These are phyloP conservation scores for Drosophila colorata DNA, from an alignment of 2,888 invertebrate species.

Conservation along the genomic window DNA sequence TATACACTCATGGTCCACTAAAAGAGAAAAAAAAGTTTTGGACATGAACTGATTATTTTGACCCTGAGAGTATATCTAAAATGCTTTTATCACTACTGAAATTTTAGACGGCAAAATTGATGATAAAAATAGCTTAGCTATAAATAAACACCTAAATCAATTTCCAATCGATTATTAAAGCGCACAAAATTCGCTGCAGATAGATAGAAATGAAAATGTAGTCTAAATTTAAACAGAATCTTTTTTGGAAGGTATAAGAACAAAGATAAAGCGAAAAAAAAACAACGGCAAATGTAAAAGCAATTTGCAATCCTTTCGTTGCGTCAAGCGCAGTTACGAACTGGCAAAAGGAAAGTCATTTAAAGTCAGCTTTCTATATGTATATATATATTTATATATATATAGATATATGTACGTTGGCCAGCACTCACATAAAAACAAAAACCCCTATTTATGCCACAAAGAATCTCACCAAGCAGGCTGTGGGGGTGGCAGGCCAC, in stretches of 20 bases:
- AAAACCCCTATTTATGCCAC: constrained; percentile 43
- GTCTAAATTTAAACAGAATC: background rate
- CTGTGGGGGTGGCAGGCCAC: background rate
- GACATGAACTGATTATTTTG: too few relatives aligned
- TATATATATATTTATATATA: background rate
- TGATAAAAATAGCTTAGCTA: background rate
- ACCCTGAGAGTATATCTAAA: too few relatives aligned
- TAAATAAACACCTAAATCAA: constrained; percentile 1
- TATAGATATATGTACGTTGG: constrained; percentile 5
- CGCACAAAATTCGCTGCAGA: background rate
- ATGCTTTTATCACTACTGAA: too few relatives aligned
- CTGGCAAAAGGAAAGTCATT: constrained; percentile 57
- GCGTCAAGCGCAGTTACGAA: constrained; percentile 42
- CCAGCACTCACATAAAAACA: constrained; percentile 21
- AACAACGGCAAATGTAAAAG: constrained; percentile 7
- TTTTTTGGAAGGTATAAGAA: background rate
- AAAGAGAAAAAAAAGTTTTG: too few relatives aligned
- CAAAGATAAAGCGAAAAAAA: constrained; percentile 9
- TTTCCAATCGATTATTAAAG: background rate
- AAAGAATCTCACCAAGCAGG: constrained; percentile 36
- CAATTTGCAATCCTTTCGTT: constrained; percentile 28
- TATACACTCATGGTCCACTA: background rate
- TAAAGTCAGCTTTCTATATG: constrained; percentile 31
- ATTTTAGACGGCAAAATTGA: background rate
- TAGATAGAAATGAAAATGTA: background rate